A percentile compares a stretch with the other conserved stretches of the same genome.
Conservation (phyloP, 2,113 vertebrate genomes). For the Nyctibius bracteatus region DNA sequence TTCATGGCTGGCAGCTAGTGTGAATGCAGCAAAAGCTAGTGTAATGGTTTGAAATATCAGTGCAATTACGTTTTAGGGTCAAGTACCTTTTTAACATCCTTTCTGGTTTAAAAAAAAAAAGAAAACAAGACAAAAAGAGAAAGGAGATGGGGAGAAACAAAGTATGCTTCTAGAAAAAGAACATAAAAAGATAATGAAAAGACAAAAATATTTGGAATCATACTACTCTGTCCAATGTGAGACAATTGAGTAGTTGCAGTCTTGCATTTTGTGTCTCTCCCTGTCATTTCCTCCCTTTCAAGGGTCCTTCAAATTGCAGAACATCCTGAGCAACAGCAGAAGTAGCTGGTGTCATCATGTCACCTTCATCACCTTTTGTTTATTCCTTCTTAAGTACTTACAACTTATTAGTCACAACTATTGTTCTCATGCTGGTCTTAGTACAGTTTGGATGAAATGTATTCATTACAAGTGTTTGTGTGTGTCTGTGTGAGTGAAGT, state of each 20-base stretch:
- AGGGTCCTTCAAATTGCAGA: neutral
- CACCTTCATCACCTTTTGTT: neutral
- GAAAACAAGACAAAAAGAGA: neutral
- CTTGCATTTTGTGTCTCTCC: neutral
- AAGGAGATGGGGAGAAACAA: neutral
- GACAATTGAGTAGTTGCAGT: neutral
- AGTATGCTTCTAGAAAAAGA: neutral
- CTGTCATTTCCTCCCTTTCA: neutral
- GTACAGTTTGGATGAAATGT: fast-evolving
- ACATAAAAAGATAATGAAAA: neutral
- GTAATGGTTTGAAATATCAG: neutral
- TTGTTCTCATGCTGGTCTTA: neutral
- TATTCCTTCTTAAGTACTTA: neutral
- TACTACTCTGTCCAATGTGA: neutral
- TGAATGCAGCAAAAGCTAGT: neutral
- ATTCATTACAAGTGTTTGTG: neutral
- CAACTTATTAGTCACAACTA: neutral
- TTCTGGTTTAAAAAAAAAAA: neutral
- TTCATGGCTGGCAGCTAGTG: neutral
- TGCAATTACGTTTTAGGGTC: conserved; percentile 2
- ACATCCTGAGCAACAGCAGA: neutral
- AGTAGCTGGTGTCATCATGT: neutral
- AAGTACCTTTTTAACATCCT: neutral
- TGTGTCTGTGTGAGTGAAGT: neutral
- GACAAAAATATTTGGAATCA: neutral